phyloP scores from a whole-genome alignment of 2,797 vertebrate genomes.

The Pangasius mekongensis region DNA sequence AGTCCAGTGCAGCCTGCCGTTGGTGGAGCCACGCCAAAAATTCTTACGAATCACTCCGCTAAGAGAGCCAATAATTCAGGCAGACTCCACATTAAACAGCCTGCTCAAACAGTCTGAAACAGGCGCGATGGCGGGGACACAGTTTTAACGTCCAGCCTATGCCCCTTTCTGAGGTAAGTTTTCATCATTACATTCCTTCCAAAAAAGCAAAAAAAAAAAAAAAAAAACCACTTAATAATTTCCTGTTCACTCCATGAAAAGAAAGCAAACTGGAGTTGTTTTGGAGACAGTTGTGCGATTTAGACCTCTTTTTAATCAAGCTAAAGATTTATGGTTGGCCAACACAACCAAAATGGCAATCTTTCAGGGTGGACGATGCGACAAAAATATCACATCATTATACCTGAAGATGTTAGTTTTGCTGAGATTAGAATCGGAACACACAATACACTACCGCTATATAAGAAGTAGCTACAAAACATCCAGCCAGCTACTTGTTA shows the following conservation, averaged over 20 bases:
- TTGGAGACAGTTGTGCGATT: not conserved
- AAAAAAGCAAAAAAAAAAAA: not conserved
- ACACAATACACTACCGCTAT: not conserved
- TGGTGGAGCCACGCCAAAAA: conserved; percentile 35
- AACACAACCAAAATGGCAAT: not conserved
- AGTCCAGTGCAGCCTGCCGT: conserved; percentile 52
- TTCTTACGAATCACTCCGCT: conserved; percentile 62
- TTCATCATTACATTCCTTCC: conserved; percentile 23
- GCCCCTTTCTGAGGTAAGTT: not conserved
- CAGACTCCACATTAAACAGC: conserved; percentile 65
- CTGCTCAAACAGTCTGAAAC: conserved; percentile 66
- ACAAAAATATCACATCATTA: not conserved
- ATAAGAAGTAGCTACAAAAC: not conserved
- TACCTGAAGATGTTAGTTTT: not conserved
- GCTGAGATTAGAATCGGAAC: not conserved
- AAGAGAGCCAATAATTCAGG: conserved; percentile 71
- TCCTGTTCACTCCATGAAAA: not conserved
- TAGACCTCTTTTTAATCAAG: conserved; percentile 5
- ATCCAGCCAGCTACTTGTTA: not conserved
- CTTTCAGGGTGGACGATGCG: not conserved
- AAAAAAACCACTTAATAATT: not conserved
- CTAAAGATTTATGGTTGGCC: not conserved
- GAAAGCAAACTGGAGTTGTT: conserved; percentile 1
- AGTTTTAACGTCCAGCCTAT: not conserved
- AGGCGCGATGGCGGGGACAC: conserved; percentile 27